phyloP scores from a whole-genome alignment of 2,797 vertebrate genomes.

The Peromyscus attwateri region DNA sequence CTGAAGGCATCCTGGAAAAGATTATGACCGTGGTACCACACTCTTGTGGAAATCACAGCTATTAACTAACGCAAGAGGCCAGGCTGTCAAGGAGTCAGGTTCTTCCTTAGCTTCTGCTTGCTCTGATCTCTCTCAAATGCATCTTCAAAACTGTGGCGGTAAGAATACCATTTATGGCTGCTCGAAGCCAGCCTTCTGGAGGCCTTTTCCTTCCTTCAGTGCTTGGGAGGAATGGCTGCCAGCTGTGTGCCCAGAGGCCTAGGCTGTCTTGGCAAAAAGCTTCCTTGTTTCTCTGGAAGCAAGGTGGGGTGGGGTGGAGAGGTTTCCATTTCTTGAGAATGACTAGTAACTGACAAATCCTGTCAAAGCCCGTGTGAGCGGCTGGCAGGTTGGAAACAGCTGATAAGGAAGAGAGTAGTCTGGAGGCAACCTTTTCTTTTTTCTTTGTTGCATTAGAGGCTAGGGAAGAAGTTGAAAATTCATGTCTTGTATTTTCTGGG shows the following conservation, averaged over 20 bases:
- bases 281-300: background rate
- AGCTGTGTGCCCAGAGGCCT: background rate
- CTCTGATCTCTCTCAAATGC: constrained; percentile 32
- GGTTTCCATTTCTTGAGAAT: constrained; percentile 30
- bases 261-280: background rate
- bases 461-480: constrained; percentile 43
- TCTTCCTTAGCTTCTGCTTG: background rate
- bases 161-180: background rate
- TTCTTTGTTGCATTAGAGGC: constrained; percentile 1
- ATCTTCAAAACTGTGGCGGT: constrained; percentile 19
- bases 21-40: background rate
- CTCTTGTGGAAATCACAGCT: background rate
- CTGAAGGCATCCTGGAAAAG: background rate
- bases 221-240: background rate
- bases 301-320: rapidly evolving
- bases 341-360: constrained; percentile 21
- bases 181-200: background rate
- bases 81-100: background rate
- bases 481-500: constrained; percentile 55
- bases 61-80: background rate
- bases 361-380: background rate
- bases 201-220: background rate
- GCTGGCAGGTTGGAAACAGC: background rate
- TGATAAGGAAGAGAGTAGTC: background rate
- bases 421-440: background rate